A percentile compares a stretch with the other conserved stretches of the same genome.
Evolutionary conservation across 2,888 invertebrate genomes (phyloP).

Genomic region (Erannis defoliaria): DNA sequence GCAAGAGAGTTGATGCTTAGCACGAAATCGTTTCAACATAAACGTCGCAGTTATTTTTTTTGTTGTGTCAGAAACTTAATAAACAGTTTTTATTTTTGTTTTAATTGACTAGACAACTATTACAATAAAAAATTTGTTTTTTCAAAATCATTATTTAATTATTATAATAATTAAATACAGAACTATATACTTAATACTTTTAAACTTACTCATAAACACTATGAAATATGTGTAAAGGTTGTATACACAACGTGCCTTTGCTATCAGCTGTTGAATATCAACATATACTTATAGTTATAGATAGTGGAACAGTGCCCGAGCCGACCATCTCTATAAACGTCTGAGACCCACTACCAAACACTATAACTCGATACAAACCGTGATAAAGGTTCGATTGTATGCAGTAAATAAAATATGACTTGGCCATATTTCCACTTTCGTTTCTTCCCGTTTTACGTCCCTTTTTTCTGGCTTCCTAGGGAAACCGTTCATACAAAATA

Average conservation of each 20-base stretch:
- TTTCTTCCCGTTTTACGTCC: constrained; percentile 82
- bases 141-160: too few species aligned
- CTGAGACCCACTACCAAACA: constrained; percentile 68
- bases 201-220: too few species aligned
- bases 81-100: too few species aligned
- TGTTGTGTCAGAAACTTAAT: too few species aligned
- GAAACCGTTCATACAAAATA: constrained; percentile 84
- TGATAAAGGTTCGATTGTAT: constrained; percentile 86
- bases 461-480: constrained; percentile 78
- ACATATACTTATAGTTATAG: constrained; percentile 60
- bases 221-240: too few species aligned
- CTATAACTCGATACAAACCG: constrained; percentile 80
- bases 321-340: constrained; percentile 69
- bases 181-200: too few species aligned
- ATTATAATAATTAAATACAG: too few species aligned
- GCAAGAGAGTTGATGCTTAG: neutral
- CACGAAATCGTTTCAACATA: neutral
- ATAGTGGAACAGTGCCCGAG: constrained; percentile 57
- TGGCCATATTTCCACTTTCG: constrained; percentile 84
- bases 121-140: too few species aligned
- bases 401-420: constrained; percentile 87
- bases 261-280: constrained; percentile 60
- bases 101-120: too few species aligned
- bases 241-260: constrained; percentile 51
- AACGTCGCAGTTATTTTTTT: too few species aligned